Conservation (phyloP, 2,113 vertebrate genomes). For the Halichoerus grypus region DNA sequence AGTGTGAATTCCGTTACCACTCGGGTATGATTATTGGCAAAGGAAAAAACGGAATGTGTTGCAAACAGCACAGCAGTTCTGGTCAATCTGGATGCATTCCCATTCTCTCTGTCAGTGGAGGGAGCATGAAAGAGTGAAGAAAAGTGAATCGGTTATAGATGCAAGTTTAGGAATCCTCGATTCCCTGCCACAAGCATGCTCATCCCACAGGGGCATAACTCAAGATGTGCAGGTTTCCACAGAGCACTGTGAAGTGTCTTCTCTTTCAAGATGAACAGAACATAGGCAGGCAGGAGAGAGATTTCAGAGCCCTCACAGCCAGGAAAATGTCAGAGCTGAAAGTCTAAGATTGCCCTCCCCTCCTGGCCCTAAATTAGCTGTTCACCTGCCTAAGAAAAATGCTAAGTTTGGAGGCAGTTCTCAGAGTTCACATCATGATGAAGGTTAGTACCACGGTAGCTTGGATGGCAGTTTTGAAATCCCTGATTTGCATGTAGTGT, state of each 20-base stretch:
- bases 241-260: background rate
- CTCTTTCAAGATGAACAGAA: background rate
- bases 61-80: background rate
- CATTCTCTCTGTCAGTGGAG: background rate
- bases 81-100: background rate
- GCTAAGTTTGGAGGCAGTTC: background rate
- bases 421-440: background rate
- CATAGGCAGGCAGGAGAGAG: background rate
- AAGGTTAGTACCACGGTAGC: background rate
- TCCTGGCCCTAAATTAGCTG: background rate
- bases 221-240: background rate
- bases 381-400: background rate
- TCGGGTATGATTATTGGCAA: background rate
- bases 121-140: background rate
- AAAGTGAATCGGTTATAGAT: background rate
- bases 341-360: background rate
- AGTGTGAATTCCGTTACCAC: background rate
- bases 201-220: background rate
- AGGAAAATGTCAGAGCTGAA: background rate
- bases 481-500: background rate
- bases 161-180: background rate
- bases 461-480: background rate
- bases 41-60: background rate
- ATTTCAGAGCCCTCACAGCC: background rate
- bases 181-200: rapidly evolving